Evolutionary conservation across 2,113 vertebrate species (phyloP).

Genomic region (Oreochromis niloticus): DNA sequence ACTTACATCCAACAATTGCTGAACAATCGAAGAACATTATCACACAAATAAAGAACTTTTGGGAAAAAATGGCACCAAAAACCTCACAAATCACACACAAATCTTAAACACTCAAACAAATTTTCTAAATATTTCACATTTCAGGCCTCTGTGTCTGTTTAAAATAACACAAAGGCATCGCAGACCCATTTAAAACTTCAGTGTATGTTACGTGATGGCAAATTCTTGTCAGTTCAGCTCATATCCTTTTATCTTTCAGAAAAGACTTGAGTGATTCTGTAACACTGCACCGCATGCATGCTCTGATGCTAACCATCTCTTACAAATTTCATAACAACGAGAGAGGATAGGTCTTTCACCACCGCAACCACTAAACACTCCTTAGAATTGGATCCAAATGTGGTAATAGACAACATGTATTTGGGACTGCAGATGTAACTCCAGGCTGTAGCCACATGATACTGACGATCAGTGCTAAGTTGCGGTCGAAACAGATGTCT

Average conservation of each 20-base stretch:
- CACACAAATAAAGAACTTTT: neutral
- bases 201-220: neutral
- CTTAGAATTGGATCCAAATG: conserved; percentile 66
- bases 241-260: neutral
- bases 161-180: neutral
- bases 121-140: neutral
- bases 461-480: conserved; percentile 60
- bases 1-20: neutral
- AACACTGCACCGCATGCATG: conserved; percentile 6
- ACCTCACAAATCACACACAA: neutral
- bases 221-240: neutral
- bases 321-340: conserved; percentile 61
- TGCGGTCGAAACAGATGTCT: conserved; percentile 67
- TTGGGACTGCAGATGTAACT: conserved; percentile 52
- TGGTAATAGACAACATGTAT: conserved; percentile 59
- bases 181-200: neutral
- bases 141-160: neutral
- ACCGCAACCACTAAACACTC: conserved; percentile 54
- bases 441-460: conserved; percentile 60
- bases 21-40: neutral
- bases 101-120: neutral
- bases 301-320: conserved; percentile 36
- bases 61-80: neutral
- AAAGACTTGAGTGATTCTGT: conserved; percentile 4
- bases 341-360: conserved; percentile 58